Evolutionary conservation across 2,888 invertebrate species (phyloP).

Genomic region (Baronia brevicornis): DNA sequence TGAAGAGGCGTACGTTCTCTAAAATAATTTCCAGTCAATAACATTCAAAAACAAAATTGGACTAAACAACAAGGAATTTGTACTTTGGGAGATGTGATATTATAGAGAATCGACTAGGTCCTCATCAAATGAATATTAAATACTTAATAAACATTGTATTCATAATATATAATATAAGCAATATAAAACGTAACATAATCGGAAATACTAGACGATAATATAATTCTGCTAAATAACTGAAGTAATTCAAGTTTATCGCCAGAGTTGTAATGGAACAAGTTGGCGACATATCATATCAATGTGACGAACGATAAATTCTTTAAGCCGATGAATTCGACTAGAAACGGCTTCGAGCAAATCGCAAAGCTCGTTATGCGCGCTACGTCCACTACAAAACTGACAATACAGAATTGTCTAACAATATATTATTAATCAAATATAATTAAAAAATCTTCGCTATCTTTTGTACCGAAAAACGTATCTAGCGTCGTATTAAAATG

Average conservation of each 20-base stretch:
- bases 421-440: constrained; percentile 62
- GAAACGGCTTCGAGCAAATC: constrained; percentile 36
- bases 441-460: constrained; percentile 66
- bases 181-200: constrained; percentile 75
- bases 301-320: constrained; percentile 26
- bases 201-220: constrained; percentile 72
- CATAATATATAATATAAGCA: constrained; percentile 74
- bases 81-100: constrained; percentile 77
- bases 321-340: constrained; percentile 52
- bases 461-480: constrained; percentile 68
- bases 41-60: constrained; percentile 75
- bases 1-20: constrained; percentile 41
- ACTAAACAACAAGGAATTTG: constrained; percentile 78
- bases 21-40: constrained; percentile 73
- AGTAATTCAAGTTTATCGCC: constrained; percentile 59
- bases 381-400: constrained; percentile 47
- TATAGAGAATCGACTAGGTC: constrained; percentile 75
- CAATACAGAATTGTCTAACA: constrained; percentile 66
- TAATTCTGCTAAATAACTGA: constrained; percentile 74
- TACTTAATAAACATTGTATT: constrained; percentile 73
- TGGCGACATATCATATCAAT: constrained; percentile 22
- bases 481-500: constrained; percentile 68
- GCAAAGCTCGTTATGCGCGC: constrained; percentile 25
- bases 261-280: constrained; percentile 41
- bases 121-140: constrained; percentile 75